phyloP scores from a whole-genome alignment of 2,113 vertebrate genomes.

The Formicarius rufipectus region DNA sequence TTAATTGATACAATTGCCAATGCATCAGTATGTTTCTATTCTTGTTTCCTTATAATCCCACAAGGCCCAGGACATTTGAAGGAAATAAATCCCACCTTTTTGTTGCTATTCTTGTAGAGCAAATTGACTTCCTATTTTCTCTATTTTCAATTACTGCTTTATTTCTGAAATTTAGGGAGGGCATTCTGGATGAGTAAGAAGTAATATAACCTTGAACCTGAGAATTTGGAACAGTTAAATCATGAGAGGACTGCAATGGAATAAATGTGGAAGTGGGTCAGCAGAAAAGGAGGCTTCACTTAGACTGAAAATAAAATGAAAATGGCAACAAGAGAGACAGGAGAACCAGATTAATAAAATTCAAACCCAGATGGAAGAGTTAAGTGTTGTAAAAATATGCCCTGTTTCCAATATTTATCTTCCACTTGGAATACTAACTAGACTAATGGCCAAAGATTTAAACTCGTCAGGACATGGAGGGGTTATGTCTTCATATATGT shows the following conservation, averaged over 20 bases:
- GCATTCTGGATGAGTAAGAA: background rate
- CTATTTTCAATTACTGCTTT: background rate
- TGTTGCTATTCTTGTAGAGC: fast-evolving
- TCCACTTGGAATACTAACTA: background rate
- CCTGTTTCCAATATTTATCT: background rate
- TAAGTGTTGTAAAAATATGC: background rate
- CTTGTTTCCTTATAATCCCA: background rate
- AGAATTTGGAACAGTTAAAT: background rate
- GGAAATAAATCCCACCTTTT: background rate
- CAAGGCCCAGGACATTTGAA: background rate
- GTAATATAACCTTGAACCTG: background rate
- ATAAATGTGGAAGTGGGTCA: background rate
- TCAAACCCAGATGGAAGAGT: background rate
- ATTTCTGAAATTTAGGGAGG: background rate
- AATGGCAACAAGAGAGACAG: background rate
- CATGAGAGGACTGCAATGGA: background rate
- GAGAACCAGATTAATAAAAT: background rate
- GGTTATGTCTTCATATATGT: background rate
- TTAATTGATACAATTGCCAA: background rate
- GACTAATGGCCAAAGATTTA: background rate
- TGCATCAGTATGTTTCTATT: background rate
- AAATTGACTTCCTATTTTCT: background rate
- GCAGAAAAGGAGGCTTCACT: background rate
- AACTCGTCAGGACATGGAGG: background rate
- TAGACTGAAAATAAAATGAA: background rate